Conservation (phyloP, 2,888 invertebrate genomes). For the Orgyia antiqua region DNA sequence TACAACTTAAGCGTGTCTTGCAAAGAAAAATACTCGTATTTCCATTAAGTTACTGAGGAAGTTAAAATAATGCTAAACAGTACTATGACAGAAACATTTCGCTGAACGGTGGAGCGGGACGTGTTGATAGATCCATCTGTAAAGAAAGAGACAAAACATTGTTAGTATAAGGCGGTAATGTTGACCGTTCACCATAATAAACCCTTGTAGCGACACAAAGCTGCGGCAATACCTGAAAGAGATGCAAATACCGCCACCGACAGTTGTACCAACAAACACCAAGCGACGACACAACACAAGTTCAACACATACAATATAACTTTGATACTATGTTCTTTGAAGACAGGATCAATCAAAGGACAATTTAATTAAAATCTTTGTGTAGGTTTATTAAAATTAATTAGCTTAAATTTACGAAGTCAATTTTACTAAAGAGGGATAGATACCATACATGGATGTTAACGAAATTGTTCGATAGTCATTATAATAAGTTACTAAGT, state of each 20-base stretch:
- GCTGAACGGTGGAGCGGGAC: conserved; percentile 36
- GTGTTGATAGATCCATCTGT: conserved; percentile 51
- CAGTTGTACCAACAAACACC: conserved; percentile 50
- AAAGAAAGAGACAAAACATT: conserved; percentile 70
- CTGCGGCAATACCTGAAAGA: conserved; percentile 45
- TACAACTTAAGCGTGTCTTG: no score
- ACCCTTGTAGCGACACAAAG: conserved; percentile 52
- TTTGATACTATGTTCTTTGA: conserved; percentile 10
- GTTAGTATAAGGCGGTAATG: conserved; percentile 48
- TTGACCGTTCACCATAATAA: conserved; percentile 50
- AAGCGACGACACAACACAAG: conserved; percentile 43
- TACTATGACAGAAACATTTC: conserved; percentile 30
- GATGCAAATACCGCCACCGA: conserved; percentile 40
- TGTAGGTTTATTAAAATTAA: no score
- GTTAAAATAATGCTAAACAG: conserved; percentile 30
- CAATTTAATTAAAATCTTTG: no score
- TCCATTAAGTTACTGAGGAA: no score
- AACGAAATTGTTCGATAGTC: no score
- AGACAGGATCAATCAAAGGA: no score
- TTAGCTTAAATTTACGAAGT: no score
- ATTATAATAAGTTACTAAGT: no score
- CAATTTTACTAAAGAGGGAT: no score
- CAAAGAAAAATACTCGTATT: no score
- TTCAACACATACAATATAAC: conserved; percentile 15
- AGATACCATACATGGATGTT: no score